A percentile compares a stretch with the other conserved stretches of the same genome.
Conservation (phyloP, 1,140 invertebrate genomes). For the Drosophila rufa region DNA sequence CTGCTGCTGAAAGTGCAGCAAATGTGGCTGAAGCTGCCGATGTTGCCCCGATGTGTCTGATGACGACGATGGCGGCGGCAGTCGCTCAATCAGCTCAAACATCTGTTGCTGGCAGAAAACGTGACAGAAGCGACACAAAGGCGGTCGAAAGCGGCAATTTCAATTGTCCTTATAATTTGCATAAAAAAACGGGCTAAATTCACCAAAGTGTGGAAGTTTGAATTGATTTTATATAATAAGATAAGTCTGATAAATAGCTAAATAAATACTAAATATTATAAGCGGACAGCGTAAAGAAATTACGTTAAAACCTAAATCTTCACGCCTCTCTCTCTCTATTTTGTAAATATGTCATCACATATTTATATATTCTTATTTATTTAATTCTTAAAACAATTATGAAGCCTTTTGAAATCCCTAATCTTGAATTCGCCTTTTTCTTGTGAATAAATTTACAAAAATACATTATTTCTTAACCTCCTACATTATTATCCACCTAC, state of each 20-base stretch:
- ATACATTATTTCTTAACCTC: background rate
- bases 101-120: constrained; percentile 66
- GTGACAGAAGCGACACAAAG: constrained; percentile 60
- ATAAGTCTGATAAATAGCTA: background rate
- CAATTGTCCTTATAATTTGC: constrained; percentile 55
- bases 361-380: too few relatives aligned
- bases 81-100: constrained; percentile 74
- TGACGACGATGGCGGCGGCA: constrained; percentile 47
- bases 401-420: too few relatives aligned
- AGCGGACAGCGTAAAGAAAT: too few relatives aligned
- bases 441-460: background rate
- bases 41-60: constrained; percentile 23
- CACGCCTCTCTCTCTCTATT: too few relatives aligned
- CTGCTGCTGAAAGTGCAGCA: constrained; percentile 23
- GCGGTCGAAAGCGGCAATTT: constrained; percentile 50
- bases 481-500: background rate
- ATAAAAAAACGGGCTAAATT: constrained; percentile 3
- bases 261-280: background rate
- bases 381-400: too few relatives aligned
- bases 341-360: too few relatives aligned
- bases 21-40: constrained; percentile 18
- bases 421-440: background rate
- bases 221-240: background rate
- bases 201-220: background rate
- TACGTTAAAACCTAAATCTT: too few relatives aligned